phyloP scores from a whole-genome alignment of 1,140 invertebrate genomes.

The Drosophila melanica region DNA sequence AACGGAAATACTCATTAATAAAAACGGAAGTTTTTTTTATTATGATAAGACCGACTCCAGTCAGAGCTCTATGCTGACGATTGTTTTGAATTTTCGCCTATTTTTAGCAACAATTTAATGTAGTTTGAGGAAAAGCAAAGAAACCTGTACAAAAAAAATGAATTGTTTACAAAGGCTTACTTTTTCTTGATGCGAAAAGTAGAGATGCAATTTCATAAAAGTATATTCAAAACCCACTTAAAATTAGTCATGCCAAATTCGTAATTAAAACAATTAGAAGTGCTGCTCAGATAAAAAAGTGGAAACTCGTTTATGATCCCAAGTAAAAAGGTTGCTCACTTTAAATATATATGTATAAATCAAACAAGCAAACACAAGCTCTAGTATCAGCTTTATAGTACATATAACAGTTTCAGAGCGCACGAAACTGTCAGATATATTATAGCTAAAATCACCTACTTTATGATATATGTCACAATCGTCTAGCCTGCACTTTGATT shows the following conservation, averaged over 20 bases:
- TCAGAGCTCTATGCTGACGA: conserved; percentile 20
- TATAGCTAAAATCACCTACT: background rate
- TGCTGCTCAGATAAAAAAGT: background rate
- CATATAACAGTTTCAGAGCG: background rate
- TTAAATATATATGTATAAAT: conserved; percentile 13
- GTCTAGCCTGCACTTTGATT: conserved; percentile 17
- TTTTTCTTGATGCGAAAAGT: background rate
- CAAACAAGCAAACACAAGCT: background rate
- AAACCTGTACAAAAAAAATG: background rate
- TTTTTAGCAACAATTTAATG: conserved; percentile 2
- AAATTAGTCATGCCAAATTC: conserved; percentile 18
- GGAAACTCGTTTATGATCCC: conserved; percentile 6
- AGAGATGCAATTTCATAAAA: conserved; percentile 2
- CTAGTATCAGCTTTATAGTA: background rate
- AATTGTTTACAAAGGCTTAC: background rate
- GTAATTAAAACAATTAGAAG: conserved; percentile 31
- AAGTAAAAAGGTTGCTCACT: background rate
- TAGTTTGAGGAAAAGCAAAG: background rate
- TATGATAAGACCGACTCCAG: conserved; percentile 55
- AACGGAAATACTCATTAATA: conserved; percentile 68
- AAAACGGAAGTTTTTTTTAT: conserved; percentile 65
- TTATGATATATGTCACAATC: conserved; percentile 1
- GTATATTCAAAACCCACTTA: background rate
- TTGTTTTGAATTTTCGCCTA: background rate
- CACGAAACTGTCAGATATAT: no score